Evolutionary conservation across 53 echinoderm and acorn worm species (phyloP).

Genomic region (Luidia sarsii): DNA sequence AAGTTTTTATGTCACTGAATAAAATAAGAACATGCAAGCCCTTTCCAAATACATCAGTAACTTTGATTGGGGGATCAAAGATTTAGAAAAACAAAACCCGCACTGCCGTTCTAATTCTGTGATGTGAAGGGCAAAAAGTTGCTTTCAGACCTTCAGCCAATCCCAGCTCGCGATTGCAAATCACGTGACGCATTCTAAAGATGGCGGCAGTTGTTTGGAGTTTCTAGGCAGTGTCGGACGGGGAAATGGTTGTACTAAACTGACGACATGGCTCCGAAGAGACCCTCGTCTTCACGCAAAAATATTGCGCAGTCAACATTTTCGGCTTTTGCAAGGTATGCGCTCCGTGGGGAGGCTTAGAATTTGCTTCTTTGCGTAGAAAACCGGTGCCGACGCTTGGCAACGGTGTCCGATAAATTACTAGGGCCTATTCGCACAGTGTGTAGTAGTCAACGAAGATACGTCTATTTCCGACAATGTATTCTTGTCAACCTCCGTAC

Average conservation of each 20-base stretch:
- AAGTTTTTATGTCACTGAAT: too few relatives aligned
- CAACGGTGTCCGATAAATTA: too few relatives aligned
- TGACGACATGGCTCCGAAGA: conserved; percentile 74
- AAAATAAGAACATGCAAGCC: too few relatives aligned
- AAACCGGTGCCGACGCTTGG: not conserved
- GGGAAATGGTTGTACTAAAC: not conserved
- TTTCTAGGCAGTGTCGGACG: conserved; percentile 60
- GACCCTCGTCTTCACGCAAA: conserved; percentile 81
- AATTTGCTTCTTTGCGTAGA: not conserved
- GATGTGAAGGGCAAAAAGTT: too few relatives aligned
- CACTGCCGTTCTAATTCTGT: too few relatives aligned
- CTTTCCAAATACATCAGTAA: too few relatives aligned
- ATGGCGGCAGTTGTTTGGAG: conserved; percentile 85
- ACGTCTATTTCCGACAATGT: conserved; percentile 41
- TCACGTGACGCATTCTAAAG: conserved; percentile 46
- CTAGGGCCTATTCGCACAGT: too few relatives aligned
- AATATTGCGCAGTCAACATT: conserved; percentile 72
- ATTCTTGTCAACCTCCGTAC: too few relatives aligned
- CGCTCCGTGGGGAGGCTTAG: not conserved
- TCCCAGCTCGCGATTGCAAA: not conserved
- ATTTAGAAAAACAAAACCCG: too few relatives aligned
- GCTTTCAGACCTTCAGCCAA: too few relatives aligned
- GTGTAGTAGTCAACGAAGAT: too few relatives aligned
- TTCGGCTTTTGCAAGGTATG: conserved; percentile 90
- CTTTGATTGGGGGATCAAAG: too few relatives aligned